A percentile compares a stretch with the other conserved stretches of the same genome.
These are phyloP conservation scores for Mesoclemmys tuberculata DNA, from an alignment of 2,113 vertebrate genomes.

Conservation along the genomic window DNA sequence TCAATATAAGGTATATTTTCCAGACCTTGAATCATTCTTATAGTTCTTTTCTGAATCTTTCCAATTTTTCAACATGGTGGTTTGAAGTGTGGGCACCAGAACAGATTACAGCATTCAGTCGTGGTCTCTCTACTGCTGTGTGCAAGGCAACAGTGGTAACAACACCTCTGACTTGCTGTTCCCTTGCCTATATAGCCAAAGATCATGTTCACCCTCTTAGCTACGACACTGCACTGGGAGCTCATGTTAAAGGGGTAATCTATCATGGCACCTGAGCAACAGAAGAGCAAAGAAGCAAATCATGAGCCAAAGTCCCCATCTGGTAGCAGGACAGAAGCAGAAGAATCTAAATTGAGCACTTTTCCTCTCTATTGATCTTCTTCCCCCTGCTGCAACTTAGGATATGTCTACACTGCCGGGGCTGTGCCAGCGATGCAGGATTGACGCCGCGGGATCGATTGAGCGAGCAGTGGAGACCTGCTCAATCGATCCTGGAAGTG, in stretches of 20 bases:
- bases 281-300: background rate
- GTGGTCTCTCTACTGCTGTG: background rate
- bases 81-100: rapidly evolving
- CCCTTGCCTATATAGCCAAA: background rate
- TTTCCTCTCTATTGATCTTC: background rate
- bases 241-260: background rate
- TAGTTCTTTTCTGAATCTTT: background rate
- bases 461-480: too few species aligned
- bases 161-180: rapidly evolving
- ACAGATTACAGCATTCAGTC: rapidly evolving
- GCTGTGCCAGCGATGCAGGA: background rate
- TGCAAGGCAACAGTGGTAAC: background rate
- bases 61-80: background rate
- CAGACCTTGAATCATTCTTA: background rate
- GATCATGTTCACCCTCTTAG: rapidly evolving
- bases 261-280: background rate
- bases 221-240: background rate
- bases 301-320: background rate
- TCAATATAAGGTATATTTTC: background rate
- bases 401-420: too few species aligned
- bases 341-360: background rate
- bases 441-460: background rate
- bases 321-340: background rate
- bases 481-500: too few species aligned
- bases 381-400: background rate